Evolutionary conservation across 2,797 vertebrate genomes (phyloP).

Genomic region (Acanthornis magna): DNA sequence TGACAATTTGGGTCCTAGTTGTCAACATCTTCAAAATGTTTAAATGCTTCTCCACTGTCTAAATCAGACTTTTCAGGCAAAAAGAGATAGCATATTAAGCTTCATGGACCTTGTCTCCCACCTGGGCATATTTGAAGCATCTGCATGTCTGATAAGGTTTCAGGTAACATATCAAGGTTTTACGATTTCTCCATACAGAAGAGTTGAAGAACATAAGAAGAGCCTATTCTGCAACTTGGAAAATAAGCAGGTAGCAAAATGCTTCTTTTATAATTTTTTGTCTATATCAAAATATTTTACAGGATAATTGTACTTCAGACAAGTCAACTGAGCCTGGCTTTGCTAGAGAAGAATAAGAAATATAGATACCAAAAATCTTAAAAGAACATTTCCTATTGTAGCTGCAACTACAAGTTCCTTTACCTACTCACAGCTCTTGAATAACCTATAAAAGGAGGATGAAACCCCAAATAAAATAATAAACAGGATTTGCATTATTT

Average conservation of each 20-base stretch:
- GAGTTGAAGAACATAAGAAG: not conserved
- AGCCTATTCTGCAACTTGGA: not conserved
- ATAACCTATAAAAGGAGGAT: not conserved
- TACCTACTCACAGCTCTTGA: not conserved
- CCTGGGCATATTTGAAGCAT: not conserved
- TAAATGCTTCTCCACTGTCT: not conserved
- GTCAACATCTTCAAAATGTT: not conserved
- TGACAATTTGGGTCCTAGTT: not conserved
- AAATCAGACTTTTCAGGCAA: not conserved
- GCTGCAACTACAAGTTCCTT: not conserved
- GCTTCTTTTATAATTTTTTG: not conserved
- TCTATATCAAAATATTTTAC: not conserved
- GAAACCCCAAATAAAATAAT: not conserved
- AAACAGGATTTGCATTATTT: not conserved
- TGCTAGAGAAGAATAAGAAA: not conserved
- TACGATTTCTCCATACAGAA: not conserved
- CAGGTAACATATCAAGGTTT: not conserved
- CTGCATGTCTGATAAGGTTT: not conserved
- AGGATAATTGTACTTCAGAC: not conserved
- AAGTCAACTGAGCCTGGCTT: not conserved
- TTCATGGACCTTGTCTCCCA: not conserved
- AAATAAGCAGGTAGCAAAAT: not conserved
- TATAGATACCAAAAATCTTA: not conserved
- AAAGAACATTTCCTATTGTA: not conserved
- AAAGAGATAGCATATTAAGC: not conserved